Evolutionary conservation across 1,140 invertebrate genomes (phyloP).

Genomic region (Bathynomus jamesi): DNA sequence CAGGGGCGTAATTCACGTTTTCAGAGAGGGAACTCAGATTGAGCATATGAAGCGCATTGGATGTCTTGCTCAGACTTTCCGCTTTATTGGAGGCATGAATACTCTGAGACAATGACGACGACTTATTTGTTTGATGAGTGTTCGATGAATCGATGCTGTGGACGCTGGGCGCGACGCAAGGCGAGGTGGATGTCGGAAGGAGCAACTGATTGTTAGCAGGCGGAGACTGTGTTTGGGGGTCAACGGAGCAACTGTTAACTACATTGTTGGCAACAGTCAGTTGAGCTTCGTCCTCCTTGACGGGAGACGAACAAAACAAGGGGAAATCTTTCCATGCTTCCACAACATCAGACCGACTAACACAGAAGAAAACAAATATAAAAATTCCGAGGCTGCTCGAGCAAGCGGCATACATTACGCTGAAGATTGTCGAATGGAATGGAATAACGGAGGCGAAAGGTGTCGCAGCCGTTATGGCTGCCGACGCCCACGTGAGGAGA

Average conservation of each 20-base stretch:
- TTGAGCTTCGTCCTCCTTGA: slow-evolving; percentile 42
- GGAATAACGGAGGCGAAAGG: slow-evolving; percentile 55
- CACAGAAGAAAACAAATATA: slow-evolving; percentile 73
- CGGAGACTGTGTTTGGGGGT: neutral
- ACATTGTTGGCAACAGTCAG: slow-evolving; percentile 40
- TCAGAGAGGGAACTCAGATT: slow-evolving; percentile 43
- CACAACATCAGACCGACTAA: slow-evolving; percentile 71
- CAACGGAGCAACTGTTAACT: slow-evolving; percentile 29
- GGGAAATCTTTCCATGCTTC: slow-evolving; percentile 60
- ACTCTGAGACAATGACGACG: slow-evolving; percentile 39
- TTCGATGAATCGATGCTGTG: slow-evolving; percentile 41
- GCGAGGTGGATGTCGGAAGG: slow-evolving; percentile 37
- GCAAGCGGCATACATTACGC: slow-evolving; percentile 63
- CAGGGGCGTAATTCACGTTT: slow-evolving; percentile 43
- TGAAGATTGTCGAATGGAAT: slow-evolving; percentile 67
- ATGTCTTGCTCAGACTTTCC: slow-evolving; percentile 29
- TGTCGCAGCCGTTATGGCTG: slow-evolving; percentile 58
- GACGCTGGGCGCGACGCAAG: slow-evolving; percentile 37
- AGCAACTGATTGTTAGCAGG: neutral
- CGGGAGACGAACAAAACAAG: slow-evolving; percentile 51
- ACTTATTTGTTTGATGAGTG: slow-evolving; percentile 42
- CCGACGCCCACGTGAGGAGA: slow-evolving; percentile 63
- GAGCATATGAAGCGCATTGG: slow-evolving; percentile 25
- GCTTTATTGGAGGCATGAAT: slow-evolving; percentile 39
- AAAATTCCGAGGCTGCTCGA: slow-evolving; percentile 67